These are phyloP conservation scores for Brachyopa scutellaris DNA, from an alignment of 2,888 invertebrate genomes.

Conservation along the genomic window DNA sequence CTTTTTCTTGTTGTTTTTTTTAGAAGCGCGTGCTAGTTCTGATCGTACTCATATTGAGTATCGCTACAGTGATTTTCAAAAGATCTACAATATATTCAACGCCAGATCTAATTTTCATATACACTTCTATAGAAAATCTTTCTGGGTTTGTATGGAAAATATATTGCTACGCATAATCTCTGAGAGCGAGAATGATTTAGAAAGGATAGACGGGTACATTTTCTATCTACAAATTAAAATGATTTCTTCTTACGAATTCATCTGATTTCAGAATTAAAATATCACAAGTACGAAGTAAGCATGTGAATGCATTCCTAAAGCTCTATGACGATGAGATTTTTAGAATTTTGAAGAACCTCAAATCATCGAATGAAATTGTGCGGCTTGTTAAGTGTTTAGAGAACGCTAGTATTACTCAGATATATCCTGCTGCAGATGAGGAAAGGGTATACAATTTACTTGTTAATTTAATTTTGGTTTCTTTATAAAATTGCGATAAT, in stretches of 20 bases:
- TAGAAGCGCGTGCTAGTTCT: slow-evolving; percentile 75
- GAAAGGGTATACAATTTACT: slow-evolving; percentile 56
- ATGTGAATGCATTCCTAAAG: slow-evolving; percentile 30
- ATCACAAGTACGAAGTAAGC: slow-evolving; percentile 34
- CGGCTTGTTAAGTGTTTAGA: slow-evolving; percentile 35
- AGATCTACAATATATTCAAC: slow-evolving; percentile 82
- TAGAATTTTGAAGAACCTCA: not conserved
- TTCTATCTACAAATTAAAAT: not conserved
- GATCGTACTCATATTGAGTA: slow-evolving; percentile 80
- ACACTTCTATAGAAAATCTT: slow-evolving; percentile 81
- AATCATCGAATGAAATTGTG: slow-evolving; percentile 1
- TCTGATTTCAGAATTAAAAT: slow-evolving; percentile 46
- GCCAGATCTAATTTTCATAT: slow-evolving; percentile 82
- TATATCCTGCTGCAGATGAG: slow-evolving; percentile 4
- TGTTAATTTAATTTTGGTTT: too few relatives aligned
- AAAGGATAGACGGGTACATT: slow-evolving; percentile 41
- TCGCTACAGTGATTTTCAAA: slow-evolving; percentile 82
- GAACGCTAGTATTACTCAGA: not conserved
- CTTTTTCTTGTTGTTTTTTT: slow-evolving; percentile 50
- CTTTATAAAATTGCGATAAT: not conserved
- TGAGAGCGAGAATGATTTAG: not conserved
- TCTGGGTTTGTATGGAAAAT: slow-evolving; percentile 19
- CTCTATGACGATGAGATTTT: slow-evolving; percentile 52
- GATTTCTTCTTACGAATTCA: too few relatives aligned
- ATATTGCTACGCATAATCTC: slow-evolving; percentile 21